phyloP scores from a whole-genome alignment of 1,140 invertebrate species.

The Lepidotrigona ventralis region DNA sequence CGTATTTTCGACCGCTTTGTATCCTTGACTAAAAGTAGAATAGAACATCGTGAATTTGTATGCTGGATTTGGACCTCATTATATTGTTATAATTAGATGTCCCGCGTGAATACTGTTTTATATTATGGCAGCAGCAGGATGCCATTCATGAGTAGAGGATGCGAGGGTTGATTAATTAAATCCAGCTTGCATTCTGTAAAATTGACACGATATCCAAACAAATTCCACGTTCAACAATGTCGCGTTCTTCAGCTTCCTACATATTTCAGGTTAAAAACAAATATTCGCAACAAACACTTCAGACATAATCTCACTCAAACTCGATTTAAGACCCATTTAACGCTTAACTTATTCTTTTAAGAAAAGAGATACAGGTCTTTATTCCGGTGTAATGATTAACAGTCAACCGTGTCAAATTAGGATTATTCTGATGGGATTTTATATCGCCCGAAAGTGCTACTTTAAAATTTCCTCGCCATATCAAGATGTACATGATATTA shows the following conservation, averaged over 20 bases:
- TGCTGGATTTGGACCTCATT: conserved; percentile 1
- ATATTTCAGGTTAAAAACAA: neutral
- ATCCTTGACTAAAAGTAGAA: neutral
- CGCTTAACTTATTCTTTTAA: neutral
- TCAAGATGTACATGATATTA: conserved; percentile 28
- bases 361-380: neutral
- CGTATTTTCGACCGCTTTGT: neutral
- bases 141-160: too few species aligned
- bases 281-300: neutral
- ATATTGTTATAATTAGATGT: conserved; percentile 20
- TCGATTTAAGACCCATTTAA: neutral
- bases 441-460: neutral
- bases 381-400: conserved; percentile 1
- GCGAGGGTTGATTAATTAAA: conserved; percentile 20
- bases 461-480: conserved; percentile 2
- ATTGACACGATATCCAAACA: neutral
- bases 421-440: conserved; percentile 13
- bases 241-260: neutral
- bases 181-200: neutral
- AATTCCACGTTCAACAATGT: neutral
- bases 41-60: neutral
- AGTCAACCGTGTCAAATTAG: neutral
- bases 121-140: neutral
- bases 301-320: neutral
- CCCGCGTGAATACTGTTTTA: neutral